A percentile compares a stretch with the other conserved stretches of the same genome.
Conservation (phyloP, 2,113 vertebrate genomes). For the Hemiscyllium ocellatum region DNA sequence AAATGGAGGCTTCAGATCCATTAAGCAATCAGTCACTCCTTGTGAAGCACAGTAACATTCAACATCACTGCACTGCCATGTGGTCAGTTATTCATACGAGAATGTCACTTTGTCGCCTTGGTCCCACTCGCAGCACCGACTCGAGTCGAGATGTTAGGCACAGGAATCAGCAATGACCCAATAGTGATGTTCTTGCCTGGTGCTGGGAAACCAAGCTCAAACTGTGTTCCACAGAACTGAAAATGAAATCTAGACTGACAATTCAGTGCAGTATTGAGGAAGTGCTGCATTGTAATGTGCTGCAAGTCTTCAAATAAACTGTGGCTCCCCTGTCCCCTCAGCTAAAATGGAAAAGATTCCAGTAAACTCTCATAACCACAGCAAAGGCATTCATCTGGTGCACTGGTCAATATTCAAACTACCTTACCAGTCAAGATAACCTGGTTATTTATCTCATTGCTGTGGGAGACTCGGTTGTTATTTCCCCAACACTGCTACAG, state of each 20-base stretch:
- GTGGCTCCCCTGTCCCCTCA: not conserved
- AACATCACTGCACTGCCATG: not conserved
- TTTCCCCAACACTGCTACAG: not conserved
- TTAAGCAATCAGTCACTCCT: not conserved
- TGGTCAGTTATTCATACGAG: not conserved
- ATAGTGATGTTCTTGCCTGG: not conserved
- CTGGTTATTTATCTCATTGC: not conserved
- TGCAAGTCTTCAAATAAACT: not conserved
- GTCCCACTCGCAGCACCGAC: not conserved
- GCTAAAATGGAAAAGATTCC: not conserved
- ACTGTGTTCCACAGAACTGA: not conserved
- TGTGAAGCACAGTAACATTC: not conserved
- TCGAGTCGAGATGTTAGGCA: not conserved
- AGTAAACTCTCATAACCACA: not conserved
- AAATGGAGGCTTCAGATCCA: not conserved
- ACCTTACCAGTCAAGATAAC: not conserved
- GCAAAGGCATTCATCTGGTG: not conserved
- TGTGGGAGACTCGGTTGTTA: not conserved
- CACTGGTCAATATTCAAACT: not conserved
- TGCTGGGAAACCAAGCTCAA: not conserved
- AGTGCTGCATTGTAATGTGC: not conserved
- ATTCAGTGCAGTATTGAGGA: not conserved
- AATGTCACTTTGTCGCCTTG: not conserved
- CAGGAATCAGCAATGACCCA: not conserved
- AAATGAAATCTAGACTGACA: not conserved